Base-by-base conservation (phyloP, 23 tunicate species). In the Ciona savignyi region DNA sequence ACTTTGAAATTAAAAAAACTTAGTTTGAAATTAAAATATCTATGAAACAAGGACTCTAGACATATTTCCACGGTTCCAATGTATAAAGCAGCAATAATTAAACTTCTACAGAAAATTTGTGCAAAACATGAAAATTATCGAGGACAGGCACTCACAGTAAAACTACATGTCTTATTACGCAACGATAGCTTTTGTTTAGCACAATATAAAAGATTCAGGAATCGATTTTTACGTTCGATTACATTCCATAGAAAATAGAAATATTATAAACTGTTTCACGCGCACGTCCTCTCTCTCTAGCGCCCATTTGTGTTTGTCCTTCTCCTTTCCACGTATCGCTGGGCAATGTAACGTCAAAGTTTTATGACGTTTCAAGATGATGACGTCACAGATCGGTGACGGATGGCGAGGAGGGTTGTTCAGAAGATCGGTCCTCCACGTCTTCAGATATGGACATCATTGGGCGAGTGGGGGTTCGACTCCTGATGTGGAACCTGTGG, bases 361-460 rank as follows among this genome's bases (percentile, higher is more conserved):
- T n/a, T n/a, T n/a, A n/a, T n/a, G n/a, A n/a, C n/a, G n/a, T n/a
- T n/a, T n/a, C n/a, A n/a, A n/a, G n/a, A 6, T 15, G 56, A 42
- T 42, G 56, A 6, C 56, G 56, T 42, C 56, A 42, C 15, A 42
- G 15, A 42, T 42, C 56, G 15, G 56, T 42, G 56, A 42, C 56
- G 56, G 56, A 42, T 9, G 56, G 56, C 11, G 56, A 42, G 56
- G 11, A 6, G 56, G 56, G 9, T 42, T 42, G 56, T 15, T 42
- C 56, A 6, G 15, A 15, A 6, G 56, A 42, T 6, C 56, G 56
- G 9, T 42, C 67, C 25, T 91, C 97, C 76, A 60, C 68, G 62
- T 91, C 97, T 71, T 91, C 97, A 3, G 72, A 66, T 2, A 91
- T 91, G 4, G 97, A 77, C 86, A 81, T 84, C 97, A 91, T 91